Evolutionary conservation across 2,888 invertebrate species (phyloP).

Genomic region (Catonia carolina): DNA sequence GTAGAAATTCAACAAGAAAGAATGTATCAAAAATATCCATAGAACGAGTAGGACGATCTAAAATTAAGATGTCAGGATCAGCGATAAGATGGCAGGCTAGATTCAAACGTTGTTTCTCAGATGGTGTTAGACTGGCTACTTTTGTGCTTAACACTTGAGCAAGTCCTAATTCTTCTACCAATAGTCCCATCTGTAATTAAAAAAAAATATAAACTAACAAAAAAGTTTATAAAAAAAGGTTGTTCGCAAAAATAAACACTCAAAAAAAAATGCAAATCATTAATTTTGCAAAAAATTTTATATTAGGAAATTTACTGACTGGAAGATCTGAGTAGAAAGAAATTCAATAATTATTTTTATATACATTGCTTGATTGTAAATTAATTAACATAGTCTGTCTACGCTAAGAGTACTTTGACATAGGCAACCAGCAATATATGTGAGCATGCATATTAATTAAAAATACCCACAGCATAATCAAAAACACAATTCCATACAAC

Average conservation of each 20-base stretch:
- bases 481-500: too few relatives aligned
- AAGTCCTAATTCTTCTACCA: slow-evolving; percentile 86
- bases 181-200: slow-evolving; percentile 64
- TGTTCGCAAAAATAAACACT: background rate
- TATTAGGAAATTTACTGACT: too few relatives aligned
- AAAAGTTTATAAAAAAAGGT: slow-evolving; percentile 10
- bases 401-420: too few relatives aligned
- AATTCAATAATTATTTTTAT: too few relatives aligned
- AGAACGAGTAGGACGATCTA: slow-evolving; percentile 82
- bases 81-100: slow-evolving; percentile 83
- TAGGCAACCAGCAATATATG: too few relatives aligned
- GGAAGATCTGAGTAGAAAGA: too few relatives aligned
- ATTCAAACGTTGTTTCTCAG: slow-evolving; percentile 78
- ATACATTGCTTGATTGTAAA: too few relatives aligned
- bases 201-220: slow-evolving; percentile 12
- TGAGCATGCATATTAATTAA: too few relatives aligned
- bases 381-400: too few relatives aligned
- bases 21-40: slow-evolving; percentile 96
- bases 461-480: too few relatives aligned
- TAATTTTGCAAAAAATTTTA: too few relatives aligned
- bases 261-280: too few relatives aligned
- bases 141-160: slow-evolving; percentile 83
- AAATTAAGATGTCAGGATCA: slow-evolving; percentile 76
- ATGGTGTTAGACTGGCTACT: slow-evolving; percentile 76
- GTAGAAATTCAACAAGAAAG: slow-evolving; percentile 86